A percentile compares a stretch with the other conserved stretches of the same genome.
Conservation (phyloP, 2,797 vertebrate genomes). For the Tiaroga cobitis region DNA sequence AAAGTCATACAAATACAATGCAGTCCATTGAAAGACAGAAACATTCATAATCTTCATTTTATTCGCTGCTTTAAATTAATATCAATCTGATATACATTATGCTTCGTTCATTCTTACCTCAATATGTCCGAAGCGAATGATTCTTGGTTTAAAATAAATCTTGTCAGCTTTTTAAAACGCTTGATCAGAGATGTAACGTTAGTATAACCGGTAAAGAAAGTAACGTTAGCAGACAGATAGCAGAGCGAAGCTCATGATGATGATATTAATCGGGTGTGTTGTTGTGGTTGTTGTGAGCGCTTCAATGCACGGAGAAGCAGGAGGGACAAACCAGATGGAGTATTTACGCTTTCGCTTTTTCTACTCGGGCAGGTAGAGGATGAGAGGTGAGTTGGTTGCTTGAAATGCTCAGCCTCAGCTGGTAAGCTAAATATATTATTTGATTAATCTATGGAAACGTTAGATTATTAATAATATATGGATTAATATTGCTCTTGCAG, state of each 20-base stretch:
- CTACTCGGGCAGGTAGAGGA: background rate
- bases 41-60: no score
- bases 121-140: background rate
- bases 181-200: background rate
- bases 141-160: background rate
- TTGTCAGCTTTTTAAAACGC: background rate
- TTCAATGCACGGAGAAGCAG: conserved; percentile 23
- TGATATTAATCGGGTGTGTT: conserved; percentile 8
- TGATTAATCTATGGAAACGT: background rate
- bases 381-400: no score
- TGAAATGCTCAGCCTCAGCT: background rate
- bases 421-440: background rate
- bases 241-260: conserved; percentile 4
- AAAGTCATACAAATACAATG: background rate
- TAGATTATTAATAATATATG: background rate
- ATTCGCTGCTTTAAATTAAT: background rate
- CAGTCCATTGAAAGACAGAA: background rate
- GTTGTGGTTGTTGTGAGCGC: conserved; percentile 47
- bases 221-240: background rate
- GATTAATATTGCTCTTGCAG: background rate
- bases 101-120: conserved; percentile 31
- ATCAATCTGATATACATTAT: background rate
- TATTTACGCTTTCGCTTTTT: conserved; percentile 43
- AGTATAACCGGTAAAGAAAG: background rate
- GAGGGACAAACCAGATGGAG: conserved; percentile 29